phyloP scores from a whole-genome alignment of 35 echinoderm and acorn worm species.

The Holothuria glaberrima region DNA sequence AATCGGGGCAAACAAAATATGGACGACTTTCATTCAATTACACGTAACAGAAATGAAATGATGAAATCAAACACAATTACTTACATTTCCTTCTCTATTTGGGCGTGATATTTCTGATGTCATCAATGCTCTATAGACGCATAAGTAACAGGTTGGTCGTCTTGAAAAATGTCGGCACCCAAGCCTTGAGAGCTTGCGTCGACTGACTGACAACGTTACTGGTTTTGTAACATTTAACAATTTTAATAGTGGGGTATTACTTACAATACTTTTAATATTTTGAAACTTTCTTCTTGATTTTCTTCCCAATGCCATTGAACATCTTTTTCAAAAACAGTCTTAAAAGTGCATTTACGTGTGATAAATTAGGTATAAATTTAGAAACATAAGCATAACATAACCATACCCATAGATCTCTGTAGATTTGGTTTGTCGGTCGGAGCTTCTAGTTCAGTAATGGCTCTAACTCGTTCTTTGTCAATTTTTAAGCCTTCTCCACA shows the following conservation, averaged over 20 bases:
- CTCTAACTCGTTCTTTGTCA: too few species aligned
- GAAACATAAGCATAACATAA: constrained; percentile 71
- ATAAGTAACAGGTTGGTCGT: constrained; percentile 22
- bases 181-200: not conserved
- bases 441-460: too few species aligned
- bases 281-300: not conserved
- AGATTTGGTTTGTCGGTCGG: constrained; percentile 51
- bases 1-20: too few species aligned
- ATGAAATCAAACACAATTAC: constrained; percentile 17
- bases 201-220: not conserved
- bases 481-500: too few species aligned
- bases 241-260: not conserved
- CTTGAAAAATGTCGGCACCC: constrained; percentile 38
- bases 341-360: constrained; percentile 29
- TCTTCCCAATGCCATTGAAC: not conserved
- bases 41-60: too few species aligned
- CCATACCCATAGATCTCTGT: constrained; percentile 55
- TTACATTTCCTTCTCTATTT: constrained; percentile 58
- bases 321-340: not conserved
- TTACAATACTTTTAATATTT: not conserved
- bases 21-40: too few species aligned
- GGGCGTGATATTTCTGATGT: constrained; percentile 27
- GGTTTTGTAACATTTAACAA: not conserved
- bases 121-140: constrained; percentile 39
- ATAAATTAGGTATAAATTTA: constrained; percentile 67